Percentiles rank a stretch among this genome's conserved stretches.
These are phyloP conservation scores for Danaus chrysippus DNA, from an alignment of 2,888 invertebrate species.

Conservation along the genomic window DNA sequence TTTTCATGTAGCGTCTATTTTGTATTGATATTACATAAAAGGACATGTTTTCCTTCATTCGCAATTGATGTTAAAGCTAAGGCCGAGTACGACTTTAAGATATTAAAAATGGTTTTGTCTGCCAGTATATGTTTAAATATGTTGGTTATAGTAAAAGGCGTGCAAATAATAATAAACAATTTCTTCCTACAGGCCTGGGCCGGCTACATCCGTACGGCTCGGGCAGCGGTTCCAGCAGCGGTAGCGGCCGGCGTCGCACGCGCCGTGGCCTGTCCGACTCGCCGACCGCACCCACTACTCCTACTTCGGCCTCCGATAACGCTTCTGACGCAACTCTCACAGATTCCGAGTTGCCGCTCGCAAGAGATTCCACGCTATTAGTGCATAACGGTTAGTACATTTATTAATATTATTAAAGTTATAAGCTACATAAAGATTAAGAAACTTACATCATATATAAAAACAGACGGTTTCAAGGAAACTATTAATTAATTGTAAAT, in stretches of 20 bases:
- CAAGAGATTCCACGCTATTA: conserved; percentile 88
- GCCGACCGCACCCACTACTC: conserved; percentile 81
- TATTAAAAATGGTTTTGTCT: conserved; percentile 6
- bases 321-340: conserved; percentile 91
- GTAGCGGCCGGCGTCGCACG: conserved; percentile 78
- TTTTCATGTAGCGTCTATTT: conserved; percentile 22
- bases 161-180: neutral
- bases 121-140: neutral
- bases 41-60: conserved; percentile 27
- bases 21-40: conserved; percentile 24
- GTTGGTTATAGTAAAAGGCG: neutral
- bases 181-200: conserved; percentile 80
- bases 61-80: conserved; percentile 20
- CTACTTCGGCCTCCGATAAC: conserved; percentile 86
- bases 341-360: conserved; percentile 89
- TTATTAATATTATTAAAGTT: neutral
- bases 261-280: conserved; percentile 86
- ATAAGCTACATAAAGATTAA: neutral
- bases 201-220: conserved; percentile 91
- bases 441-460: too few relatives aligned
- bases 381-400: conserved; percentile 87
- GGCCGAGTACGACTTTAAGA: conserved; percentile 8
- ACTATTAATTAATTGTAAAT: neutral
- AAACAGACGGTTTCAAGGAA: too few relatives aligned
- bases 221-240: conserved; percentile 85